phyloP scores from a whole-genome alignment of 2,888 invertebrate species.

The Cantharis nigra region DNA sequence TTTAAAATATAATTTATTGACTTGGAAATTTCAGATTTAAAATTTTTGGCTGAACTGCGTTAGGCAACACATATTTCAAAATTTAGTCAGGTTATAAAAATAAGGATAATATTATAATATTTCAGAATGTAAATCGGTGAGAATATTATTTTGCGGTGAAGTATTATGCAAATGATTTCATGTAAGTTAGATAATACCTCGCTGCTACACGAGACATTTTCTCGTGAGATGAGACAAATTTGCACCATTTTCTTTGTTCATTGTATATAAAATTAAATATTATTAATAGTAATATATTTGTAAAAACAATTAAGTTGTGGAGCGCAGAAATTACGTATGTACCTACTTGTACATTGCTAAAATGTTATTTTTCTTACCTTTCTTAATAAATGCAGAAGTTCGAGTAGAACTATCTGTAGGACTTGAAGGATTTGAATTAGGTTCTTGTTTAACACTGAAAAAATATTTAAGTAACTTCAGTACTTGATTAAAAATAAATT shows the following conservation, averaged over 20 bases:
- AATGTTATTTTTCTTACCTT: constrained; percentile 8
- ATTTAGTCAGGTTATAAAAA: neutral
- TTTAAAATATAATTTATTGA: neutral
- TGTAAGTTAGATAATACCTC: neutral
- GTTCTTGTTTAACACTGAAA: constrained; percentile 54
- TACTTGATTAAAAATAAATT: neutral
- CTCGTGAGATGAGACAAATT: neutral
- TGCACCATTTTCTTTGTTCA: neutral
- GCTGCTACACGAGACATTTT: neutral
- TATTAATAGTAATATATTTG: neutral
- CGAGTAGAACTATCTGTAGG: constrained; percentile 54
- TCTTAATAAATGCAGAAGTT: constrained; percentile 46
- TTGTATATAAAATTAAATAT: neutral
- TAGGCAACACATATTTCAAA: neutral
- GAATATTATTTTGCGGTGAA: neutral
- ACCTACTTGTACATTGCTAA: neutral
- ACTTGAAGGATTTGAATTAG: constrained; percentile 53
- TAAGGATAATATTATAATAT: neutral
- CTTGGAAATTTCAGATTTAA: neutral
- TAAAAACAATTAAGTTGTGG: neutral
- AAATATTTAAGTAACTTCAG: neutral
- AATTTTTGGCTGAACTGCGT: neutral
- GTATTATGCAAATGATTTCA: neutral
- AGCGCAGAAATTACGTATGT: neutral
- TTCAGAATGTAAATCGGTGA: neutral